Conservation (phyloP, 2,113 vertebrate genomes). For the Nansenia antarctica region DNA sequence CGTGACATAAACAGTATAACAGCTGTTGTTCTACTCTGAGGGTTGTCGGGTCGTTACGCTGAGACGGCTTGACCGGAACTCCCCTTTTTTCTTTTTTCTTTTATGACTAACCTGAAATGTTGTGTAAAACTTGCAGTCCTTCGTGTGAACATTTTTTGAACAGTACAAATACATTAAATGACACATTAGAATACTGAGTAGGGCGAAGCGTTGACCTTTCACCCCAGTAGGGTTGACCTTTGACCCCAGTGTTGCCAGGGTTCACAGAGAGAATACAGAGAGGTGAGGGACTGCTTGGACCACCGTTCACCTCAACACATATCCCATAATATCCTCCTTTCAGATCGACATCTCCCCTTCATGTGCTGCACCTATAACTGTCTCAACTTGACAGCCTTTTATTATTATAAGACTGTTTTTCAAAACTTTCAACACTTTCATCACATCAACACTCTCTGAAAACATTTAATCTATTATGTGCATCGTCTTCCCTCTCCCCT, state of each 20-base stretch:
- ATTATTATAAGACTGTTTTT: conserved; percentile 13
- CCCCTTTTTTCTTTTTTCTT: conserved; percentile 8
- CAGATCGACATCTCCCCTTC: background rate
- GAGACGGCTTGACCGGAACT: background rate
- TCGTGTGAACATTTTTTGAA: conserved; percentile 69
- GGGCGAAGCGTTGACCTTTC: conserved; percentile 34
- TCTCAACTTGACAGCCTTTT: conserved; percentile 13
- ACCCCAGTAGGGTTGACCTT: background rate
- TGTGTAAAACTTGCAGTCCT: conserved; percentile 74
- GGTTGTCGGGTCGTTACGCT: background rate
- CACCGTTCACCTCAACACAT: conserved; percentile 26
- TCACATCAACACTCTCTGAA: background rate
- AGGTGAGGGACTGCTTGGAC: conserved; percentile 61
- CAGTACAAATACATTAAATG: conserved; percentile 70
- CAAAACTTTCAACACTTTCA: conserved; percentile 49
- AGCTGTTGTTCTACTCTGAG: conserved; percentile 6
- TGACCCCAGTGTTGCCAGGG: conserved; percentile 61
- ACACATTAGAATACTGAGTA: conserved; percentile 66
- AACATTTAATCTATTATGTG: conserved; percentile 6
- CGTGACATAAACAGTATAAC: conserved; percentile 30
- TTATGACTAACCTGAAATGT: conserved; percentile 65
- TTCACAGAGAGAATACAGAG: conserved; percentile 63
- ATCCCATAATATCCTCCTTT: background rate
- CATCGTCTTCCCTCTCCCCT: conserved; percentile 14
- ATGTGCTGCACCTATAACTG: conserved; percentile 1